Base-by-base conservation (phyloP, 2,113 vertebrate genomes). In the Stegastes partitus region DNA sequence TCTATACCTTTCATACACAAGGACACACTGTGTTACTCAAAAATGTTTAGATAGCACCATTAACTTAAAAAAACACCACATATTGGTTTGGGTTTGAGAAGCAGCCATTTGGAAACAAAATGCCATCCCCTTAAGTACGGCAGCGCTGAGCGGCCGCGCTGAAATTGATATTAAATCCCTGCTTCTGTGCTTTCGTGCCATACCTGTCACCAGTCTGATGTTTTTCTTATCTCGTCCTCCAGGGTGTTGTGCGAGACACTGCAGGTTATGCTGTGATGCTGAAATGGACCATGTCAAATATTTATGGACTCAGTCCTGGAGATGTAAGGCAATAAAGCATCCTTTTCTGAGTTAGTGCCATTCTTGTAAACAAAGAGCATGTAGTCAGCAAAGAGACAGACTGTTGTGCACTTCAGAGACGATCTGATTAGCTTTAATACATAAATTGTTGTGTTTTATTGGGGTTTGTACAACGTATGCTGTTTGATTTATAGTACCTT, bases 221-320 rank as follows among this genome's bases (percentile, higher is more conserved):
- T 74, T 67, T 73, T 57, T 47, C 74, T 83, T 68, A 45, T 92
- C 81, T 85, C 10, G 18, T 74, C 71, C 79, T 31, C 22, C 81
- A 99, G 97, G 98, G 98, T 65, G 89, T 99, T 59, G 95, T 98
- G 70, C 95, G 98, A 61, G 95, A 97, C 84, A 97, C 98, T 3
- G 98, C 96, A 1, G 97, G 98, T n/a, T 98, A 96, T 11, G 96
- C 97, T 8, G 98, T 98, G 59, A 97, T 98, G 97, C 87, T 99
- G 66, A 98, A 98, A 83, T 99, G 98, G 98, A 97, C 97, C 14
- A 99, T 99, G 98, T 96, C 96, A 79, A 96, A 96, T 80, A 74
- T 99, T 54, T 99, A 99, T 71, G 97, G 96, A 65, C 95, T 99
- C 69, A 93, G 88, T 68, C 95, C 97, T 64, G 96, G 96, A 90